phyloP scores from a whole-genome alignment of 2,113 vertebrate species.

The Argyrosomus japonicus region DNA sequence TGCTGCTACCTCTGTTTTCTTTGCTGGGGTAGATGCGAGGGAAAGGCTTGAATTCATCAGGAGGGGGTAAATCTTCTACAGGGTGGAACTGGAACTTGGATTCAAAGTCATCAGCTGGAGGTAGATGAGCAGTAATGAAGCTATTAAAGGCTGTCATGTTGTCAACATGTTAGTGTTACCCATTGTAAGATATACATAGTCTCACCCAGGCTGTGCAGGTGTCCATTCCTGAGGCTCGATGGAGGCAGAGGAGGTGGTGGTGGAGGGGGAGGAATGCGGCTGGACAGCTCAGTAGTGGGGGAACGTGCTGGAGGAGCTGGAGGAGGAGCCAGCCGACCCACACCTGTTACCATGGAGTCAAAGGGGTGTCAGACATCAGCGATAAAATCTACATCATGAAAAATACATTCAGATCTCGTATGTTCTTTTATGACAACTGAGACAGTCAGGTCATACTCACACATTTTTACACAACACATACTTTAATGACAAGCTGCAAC shows the following conservation, averaged over 20 bases:
- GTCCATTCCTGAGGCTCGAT: constrained; percentile 87
- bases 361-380: not conserved
- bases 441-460: not conserved
- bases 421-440: not conserved
- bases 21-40: constrained; percentile 96
- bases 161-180: too few relatives aligned
- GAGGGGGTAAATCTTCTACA: constrained; percentile 94
- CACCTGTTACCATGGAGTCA: constrained; percentile 59
- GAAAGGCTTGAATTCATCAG: constrained; percentile 92
- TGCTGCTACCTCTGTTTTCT: constrained; percentile 87
- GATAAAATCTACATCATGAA: not conserved
- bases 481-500: constrained; percentile 7
- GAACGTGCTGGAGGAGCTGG: constrained; percentile 94
- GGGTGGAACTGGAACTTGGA: constrained; percentile 99
- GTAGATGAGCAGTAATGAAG: constrained; percentile 9
- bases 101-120: constrained; percentile 92
- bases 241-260: constrained; percentile 79
- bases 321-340: constrained; percentile 88
- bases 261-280: constrained; percentile 82
- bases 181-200: not conserved
- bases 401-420: constrained; percentile 1
- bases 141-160: not conserved
- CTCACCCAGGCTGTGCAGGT: constrained; percentile 86
- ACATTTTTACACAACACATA: not conserved
- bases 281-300: constrained; percentile 92